Base-by-base conservation (phyloP, 2,888 invertebrate species). In the Sussaba pulchella region DNA sequence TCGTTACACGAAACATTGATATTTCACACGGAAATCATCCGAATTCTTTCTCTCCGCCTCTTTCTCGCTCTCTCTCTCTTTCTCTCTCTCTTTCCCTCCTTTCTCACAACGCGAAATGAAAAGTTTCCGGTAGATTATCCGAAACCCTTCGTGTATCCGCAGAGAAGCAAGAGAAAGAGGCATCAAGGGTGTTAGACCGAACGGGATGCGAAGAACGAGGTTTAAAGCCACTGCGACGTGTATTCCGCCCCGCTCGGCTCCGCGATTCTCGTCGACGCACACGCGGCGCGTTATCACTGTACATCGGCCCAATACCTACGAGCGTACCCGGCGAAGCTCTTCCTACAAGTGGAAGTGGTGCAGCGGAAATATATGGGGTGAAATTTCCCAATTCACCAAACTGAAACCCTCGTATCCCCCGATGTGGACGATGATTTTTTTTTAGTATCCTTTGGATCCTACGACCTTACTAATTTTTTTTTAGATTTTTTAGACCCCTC, bases 271-370 rank as follows among this genome's bases (percentile, higher is more conserved):
- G 17, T 70, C 45, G 31, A 59, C 8, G 5, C 17, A 57, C 8
- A 31, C 9, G 1, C 43, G 1, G 17, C 2, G 9, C 4, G 17
- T n/a, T 57, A 57, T 57, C 10, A 31, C 26, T 57, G 1, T 57
- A 31, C 17, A 10, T n/a, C 31, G 14, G 36, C 31, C 57, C 14
- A n/a, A 57, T 17, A 31, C 31, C 12, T 14, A 57, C 43, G n/a
- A 57, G 57, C 31, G 59, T 50, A 47, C 21, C 39, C n/a, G 54
- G 50, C n/a, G n/a, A 47, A 47, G 41, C 59, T 64, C 75, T 50
- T 66, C 59, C 31, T 57, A 66, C 41, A 74, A 70, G 70, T 66
- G 43, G 47, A 66, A 75, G 66, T 75, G 52, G 73, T 63, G 78
- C 69, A 69, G 31, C 24, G 67, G 14, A 61, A n/a, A n/a, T n/a